Evolutionary conservation across 2,113 vertebrate genomes (phyloP), one percentile per base, ranked within the genome.

Genomic region (Stegastes partitus): DNA sequence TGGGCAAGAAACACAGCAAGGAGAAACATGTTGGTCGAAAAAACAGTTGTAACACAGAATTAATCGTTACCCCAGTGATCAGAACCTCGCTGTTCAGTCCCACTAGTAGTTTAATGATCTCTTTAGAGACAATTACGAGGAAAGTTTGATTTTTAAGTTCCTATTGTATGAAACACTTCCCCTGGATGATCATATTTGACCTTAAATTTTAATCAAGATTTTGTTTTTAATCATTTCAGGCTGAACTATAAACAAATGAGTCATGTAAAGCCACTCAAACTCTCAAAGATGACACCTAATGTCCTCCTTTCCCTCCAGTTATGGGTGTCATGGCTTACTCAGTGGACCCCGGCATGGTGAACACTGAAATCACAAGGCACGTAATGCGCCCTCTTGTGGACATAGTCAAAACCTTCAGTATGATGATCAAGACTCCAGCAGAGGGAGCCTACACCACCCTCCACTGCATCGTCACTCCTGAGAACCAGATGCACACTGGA

Each of bases 321-420:
- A 53, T 84, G 5, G 94, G 92, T 44, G 90, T 94, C 72, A 92
- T 37, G 4, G 81, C 75, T 11, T 93, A 90, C 45, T 86, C 92
- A 0, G 91, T 94, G 71, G 92, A 94, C 71, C 94, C 94, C 0
- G 94, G 94, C 1, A 0, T 70, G 0, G 93, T 94, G 21, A 85
- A 90, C 76, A 94, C 91, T 25, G 87, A 90, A 1, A 82, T 92
- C 39, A 67, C 64, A 5, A 84, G 91, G 44, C 85, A 93, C 65
- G 10, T 93, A 11, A 50, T 61, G 54, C 83, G 50, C 37, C 79
- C 89, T 56, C 21, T 94, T 18, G 72, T 80, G 85, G 63, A 49
- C 11, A 0, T 92, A 2, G 1, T 70, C 11, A 90, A 72, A 72
- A 67, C 12, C 1, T 88, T 91, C 37, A 16, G 69, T 21, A 84